Base-by-base conservation (phyloP, 2,113 vertebrate genomes). In the Peromyscus maniculatus region DNA sequence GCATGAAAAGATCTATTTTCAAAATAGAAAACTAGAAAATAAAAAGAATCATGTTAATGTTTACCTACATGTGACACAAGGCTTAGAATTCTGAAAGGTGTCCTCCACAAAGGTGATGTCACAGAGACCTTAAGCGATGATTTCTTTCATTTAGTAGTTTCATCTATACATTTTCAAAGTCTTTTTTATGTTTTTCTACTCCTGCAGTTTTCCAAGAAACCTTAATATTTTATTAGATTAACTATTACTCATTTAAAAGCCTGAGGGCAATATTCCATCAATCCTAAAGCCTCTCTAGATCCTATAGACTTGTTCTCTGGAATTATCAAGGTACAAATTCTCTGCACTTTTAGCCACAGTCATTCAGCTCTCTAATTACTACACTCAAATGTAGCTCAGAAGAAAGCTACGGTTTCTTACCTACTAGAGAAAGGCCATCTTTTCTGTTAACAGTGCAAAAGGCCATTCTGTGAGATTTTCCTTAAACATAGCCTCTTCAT, bases 291-390 rank as follows among this genome's bases (percentile, higher is more conserved):
- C 28, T 46, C 92, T 83, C 24, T 46, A 36, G 31, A 92, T 12
- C 46, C 52, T 17, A 62, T n/a, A 83, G 74, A 82, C 78, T 83
- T 90, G 5, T 72, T 87, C 55, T 64, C 86, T 16, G 55, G 36
- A 89, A 87, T 67, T 87, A 52, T 71, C 74, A 86, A 89, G 19
- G 77, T 69, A 74, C 59, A 72, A 71, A 78, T 90, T 77, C 26
- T 94, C 72, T 74, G 46, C 49, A 66, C 36, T 78, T 96, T 77
- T n/a, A 64, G 49, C 13, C 69, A 39, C 26, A 33, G 16, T 66
- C 26, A 95, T 43, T 91, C 62, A 78, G 21, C 26, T 72, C 7
- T 91, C n/a, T 93, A 89, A 87, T 93, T 72, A 59, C 31, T 82
- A 46, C 15, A 66, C 1, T 26, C 4, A 36, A 92, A 0, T 9